These are phyloP conservation scores for Xanthostigma xanthostigma DNA, from an alignment of 2,888 invertebrate species.

Conservation along the genomic window DNA sequence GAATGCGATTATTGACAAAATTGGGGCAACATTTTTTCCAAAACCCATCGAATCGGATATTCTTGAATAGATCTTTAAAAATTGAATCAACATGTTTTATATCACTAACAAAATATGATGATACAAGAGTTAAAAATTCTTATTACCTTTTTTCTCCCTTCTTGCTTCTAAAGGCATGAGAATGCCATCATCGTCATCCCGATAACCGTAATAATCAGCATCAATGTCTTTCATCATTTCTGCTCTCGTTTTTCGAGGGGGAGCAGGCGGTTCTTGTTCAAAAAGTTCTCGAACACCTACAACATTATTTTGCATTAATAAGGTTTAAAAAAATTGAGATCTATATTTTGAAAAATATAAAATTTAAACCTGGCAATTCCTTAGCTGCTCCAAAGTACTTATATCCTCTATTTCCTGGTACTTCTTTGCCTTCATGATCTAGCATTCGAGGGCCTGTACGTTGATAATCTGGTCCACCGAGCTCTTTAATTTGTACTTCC, in stretches of 20 bases:
- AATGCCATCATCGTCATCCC: slow-evolving; percentile 97
- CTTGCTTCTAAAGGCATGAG: slow-evolving; percentile 74
- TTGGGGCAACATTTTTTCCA: too few relatives aligned
- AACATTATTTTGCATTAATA: not conserved
- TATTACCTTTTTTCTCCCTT: slow-evolving; percentile 54
- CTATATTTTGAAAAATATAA: not conserved
- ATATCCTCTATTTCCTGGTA: slow-evolving; percentile 94
- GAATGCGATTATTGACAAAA: too few relatives aligned
- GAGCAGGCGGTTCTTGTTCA: slow-evolving; percentile 86
- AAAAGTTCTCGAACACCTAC: slow-evolving; percentile 88
- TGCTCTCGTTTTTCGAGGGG: slow-evolving; percentile 80
- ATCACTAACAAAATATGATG: not conserved
- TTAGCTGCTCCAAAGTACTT: slow-evolving; percentile 98
- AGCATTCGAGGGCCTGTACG: slow-evolving; percentile 86
- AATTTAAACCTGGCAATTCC: slow-evolving; percentile 67
- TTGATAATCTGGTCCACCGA: slow-evolving; percentile 91
- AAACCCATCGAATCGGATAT: too few relatives aligned
- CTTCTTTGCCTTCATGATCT: slow-evolving; percentile 88
- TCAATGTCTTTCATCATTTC: slow-evolving; percentile 97
- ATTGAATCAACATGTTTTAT: not conserved
- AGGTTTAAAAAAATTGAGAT: not conserved
- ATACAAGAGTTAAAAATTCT: not conserved
- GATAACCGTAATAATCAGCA: slow-evolving; percentile 96
- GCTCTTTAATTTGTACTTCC: slow-evolving; percentile 90
- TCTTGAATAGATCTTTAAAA: not conserved